Percentiles rank a stretch among this genome's conserved stretches.
These are phyloP conservation scores for Coreius guichenoti DNA, from an alignment of 2,797 vertebrate species.

Conservation along the genomic window DNA sequence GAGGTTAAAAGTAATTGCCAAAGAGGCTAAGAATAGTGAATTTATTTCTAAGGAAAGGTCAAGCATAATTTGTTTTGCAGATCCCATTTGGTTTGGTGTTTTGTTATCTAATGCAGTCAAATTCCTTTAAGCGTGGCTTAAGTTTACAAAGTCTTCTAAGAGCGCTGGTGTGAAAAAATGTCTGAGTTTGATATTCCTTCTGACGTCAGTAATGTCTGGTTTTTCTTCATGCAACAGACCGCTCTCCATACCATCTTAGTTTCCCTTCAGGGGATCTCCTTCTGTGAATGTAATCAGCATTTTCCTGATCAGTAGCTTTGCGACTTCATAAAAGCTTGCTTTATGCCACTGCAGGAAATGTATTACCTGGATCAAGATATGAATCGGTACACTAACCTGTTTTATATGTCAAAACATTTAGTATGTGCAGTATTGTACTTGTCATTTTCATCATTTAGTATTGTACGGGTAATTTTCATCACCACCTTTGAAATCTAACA, in stretches of 20 bases:
- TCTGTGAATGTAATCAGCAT: slow-evolving; percentile 26
- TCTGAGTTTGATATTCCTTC: slow-evolving; percentile 15
- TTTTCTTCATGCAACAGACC: not conserved
- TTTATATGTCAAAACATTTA: not conserved
- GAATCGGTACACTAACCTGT: slow-evolving; percentile 1
- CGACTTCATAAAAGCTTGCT: not conserved
- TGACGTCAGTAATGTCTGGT: not conserved
- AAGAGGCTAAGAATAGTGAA: slow-evolving; percentile 6
- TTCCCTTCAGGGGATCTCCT: slow-evolving; percentile 19
- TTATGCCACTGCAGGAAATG: not conserved
- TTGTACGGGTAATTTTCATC: not conserved
- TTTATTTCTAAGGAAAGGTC: slow-evolving; percentile 21
- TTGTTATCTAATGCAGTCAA: slow-evolving; percentile 19
- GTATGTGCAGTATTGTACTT: not conserved
- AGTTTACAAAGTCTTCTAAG: not conserved
- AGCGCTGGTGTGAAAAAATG: not conserved
- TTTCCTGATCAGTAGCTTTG: slow-evolving; percentile 30
- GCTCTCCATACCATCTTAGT: not conserved
- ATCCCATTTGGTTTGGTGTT: slow-evolving; percentile 3
- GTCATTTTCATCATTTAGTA: too few relatives aligned
- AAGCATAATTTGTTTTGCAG: slow-evolving; percentile 18
- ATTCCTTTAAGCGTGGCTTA: not conserved
- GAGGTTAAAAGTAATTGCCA: slow-evolving; percentile 22
- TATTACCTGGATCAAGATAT: slow-evolving; percentile 15
- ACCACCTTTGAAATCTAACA: not conserved